A percentile compares a stretch with the other conserved stretches of the same genome.
Conservation (phyloP, 2,797 vertebrate species). For the Anas acuta region DNA sequence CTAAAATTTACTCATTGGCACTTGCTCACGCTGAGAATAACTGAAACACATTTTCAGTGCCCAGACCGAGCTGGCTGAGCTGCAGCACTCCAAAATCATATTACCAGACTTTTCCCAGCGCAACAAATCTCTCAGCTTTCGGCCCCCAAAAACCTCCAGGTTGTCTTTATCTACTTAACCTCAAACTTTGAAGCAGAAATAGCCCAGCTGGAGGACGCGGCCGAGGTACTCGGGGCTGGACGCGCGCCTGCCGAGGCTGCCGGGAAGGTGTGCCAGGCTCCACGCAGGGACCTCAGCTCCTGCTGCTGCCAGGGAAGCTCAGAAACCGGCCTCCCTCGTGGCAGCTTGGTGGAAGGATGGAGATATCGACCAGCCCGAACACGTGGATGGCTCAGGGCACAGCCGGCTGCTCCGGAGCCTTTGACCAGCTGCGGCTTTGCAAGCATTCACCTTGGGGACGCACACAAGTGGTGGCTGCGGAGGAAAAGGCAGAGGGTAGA, state of each 20-base stretch:
- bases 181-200: background rate
- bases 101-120: background rate
- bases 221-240: background rate
- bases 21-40: background rate
- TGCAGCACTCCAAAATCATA: rapidly evolving
- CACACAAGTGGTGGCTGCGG: background rate
- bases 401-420: background rate
- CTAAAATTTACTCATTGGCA: background rate
- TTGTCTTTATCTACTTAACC: background rate
- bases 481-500: background rate
- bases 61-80: background rate
- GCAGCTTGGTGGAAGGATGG: background rate
- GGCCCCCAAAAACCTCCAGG: background rate
- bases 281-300: background rate
- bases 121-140: background rate
- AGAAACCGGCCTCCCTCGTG: background rate
- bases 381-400: background rate
- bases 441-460: background rate
- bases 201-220: background rate
- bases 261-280: background rate
- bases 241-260: background rate
- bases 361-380: background rate
- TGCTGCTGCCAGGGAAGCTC: background rate
- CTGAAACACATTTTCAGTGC: background rate
- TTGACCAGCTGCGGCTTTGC: rapidly evolving